Base-by-base conservation (phyloP, 2,113 vertebrate species). In the Otus sunia region DNA sequence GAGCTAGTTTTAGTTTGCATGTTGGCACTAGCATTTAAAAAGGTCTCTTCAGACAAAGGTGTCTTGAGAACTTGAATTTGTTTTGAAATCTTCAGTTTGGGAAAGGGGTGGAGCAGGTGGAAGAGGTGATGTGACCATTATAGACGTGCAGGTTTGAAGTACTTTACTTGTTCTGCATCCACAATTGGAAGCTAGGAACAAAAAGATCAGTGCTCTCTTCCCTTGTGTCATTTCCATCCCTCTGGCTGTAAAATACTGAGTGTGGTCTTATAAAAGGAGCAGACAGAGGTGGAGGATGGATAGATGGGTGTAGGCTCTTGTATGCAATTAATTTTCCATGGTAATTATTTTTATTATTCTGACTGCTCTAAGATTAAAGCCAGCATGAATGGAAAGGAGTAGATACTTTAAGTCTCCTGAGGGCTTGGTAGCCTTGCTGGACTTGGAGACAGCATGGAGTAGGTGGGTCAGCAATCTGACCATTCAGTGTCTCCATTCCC, bases 271-370 rank as follows among this genome's bases (percentile, higher is more conserved):
- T 1, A 72, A 72, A 91, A 94, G 64, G 52, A 72, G 25, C 32
- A 90, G 36, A 43, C 19, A 52, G 32, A 71, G 25, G 26, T 74
- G 10, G 62, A 84, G 32, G 39, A 32, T 66, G 41, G 32, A 41
- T 68, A 39, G 69, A 72, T 87, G 90, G 60, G 47, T 79, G 49
- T 86, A 37, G 72, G 37, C 52, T 95, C 58, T 86, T 81, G 59
- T 69, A 56, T 89, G 74, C 71, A 91, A 66, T 82, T 94, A 66
- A 72, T 93, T 92, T 94, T 87, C 84, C 53, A 8, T 26, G 18
- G 60, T 72, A 90, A 86, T 92, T 92, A 73, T 85, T 90, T 77
- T 93, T 87, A 80, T 66, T 95, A 58, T 91, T 96, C 92, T 72
- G 94, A 90, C 49, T 84, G 43, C 41, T 55, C 6, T 71, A 49